Base-by-base conservation (phyloP, 2,797 vertebrate species). In the Cyclura pinguis region DNA sequence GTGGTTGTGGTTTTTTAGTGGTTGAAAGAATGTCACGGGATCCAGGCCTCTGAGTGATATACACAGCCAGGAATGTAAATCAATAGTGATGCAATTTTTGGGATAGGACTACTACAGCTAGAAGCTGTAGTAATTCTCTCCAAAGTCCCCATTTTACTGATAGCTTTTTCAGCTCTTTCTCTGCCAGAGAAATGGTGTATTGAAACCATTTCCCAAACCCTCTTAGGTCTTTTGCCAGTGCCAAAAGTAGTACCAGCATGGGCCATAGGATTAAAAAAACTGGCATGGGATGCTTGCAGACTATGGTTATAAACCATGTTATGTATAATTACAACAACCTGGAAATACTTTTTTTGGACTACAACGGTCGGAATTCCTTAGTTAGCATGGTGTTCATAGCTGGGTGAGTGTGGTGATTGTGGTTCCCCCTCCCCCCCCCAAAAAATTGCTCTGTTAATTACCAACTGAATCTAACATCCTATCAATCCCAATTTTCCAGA, bases 141-240 rank as follows among this genome's bases (percentile, higher is more conserved):
- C 1, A 62, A 59, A 86, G 55, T 50, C 29, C 38, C 18, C 38
- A 69, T 64, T 38, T 73, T 74, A 38, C 18, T 62, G 29, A 55
- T 55, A 86, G 38, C 69, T 38, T 90, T 86, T 78, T 80, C 84
- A 86, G 55, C 55, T 76, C 77, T 90, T 76, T 90, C 32, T 86
- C 52, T 90, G 14, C 29, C 64, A 86, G 35, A 78, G 67, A 29
- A 81, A 2, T 82, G 55, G 55, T 86, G 12, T 52, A 82, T 86
- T 57, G 18, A 86, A 73, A 77, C 32, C 47, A n/a, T 16, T 86
- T 62, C 52, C 84, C 84, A 86, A 64, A 35, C 55, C 69, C n/a
- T 86, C 32, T 62, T 47, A 22, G 59, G 72, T 18, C n/a, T 72
- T 86, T 29, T 86, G 42, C 32, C 50, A 38, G 59, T 73, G 38